phyloP scores from a whole-genome alignment of 1,140 invertebrate species.

The Drosophila grimshawi region DNA sequence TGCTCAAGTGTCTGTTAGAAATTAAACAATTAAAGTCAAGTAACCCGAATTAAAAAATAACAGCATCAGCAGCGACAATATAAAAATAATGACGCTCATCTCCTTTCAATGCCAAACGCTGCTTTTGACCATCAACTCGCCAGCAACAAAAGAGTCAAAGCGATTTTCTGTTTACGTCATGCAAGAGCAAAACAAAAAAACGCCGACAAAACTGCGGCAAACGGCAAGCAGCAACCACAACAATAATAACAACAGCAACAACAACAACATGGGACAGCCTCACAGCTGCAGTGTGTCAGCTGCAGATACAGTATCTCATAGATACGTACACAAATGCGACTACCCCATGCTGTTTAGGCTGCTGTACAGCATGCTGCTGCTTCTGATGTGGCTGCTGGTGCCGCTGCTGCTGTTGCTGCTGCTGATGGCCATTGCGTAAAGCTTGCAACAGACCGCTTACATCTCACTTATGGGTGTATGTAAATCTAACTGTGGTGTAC shows the following conservation, averaged over 20 bases:
- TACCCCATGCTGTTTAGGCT: constrained; percentile 15
- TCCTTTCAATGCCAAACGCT: constrained; percentile 74
- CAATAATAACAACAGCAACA: constrained; percentile 20
- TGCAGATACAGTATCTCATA: constrained; percentile 70
- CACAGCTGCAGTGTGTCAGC: constrained; percentile 75
- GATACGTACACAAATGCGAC: constrained; percentile 61
- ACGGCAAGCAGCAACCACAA: constrained; percentile 36
- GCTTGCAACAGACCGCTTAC: constrained; percentile 37
- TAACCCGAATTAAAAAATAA: constrained; percentile 9
- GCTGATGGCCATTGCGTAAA: constrained; percentile 67
- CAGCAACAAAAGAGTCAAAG: constrained; percentile 43
- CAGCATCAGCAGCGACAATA: constrained; percentile 20
- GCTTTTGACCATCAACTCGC: constrained; percentile 58
- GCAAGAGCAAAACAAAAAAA: constrained; percentile 75
- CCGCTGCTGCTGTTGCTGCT: not conserved
- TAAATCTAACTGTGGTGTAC: constrained; percentile 19
- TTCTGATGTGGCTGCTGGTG: constrained; percentile 13
- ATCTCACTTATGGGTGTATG: constrained; percentile 27
- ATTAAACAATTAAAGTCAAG: constrained; percentile 38
- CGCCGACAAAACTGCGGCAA: constrained; percentile 47
- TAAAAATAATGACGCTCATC: constrained; percentile 51
- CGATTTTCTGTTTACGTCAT: constrained; percentile 78
- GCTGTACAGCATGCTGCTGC: constrained; percentile 6
- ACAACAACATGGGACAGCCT: constrained; percentile 23
- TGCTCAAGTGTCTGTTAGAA: constrained; percentile 20